A percentile compares a stretch with the other conserved stretches of the same genome.
Conservation (phyloP, 2,888 invertebrate species). For the Hecatera dysodea region DNA sequence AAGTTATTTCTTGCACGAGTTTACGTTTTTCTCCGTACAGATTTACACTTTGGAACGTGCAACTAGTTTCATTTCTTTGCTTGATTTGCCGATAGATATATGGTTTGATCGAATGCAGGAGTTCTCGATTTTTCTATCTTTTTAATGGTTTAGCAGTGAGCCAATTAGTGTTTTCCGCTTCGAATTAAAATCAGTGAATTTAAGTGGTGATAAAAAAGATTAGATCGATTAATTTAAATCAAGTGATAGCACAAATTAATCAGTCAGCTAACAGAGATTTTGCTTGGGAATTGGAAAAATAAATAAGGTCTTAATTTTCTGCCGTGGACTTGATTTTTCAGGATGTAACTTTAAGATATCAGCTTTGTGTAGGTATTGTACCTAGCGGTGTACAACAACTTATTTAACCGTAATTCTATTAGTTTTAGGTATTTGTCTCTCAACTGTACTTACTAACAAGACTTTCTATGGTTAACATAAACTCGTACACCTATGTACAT, state of each 20-base stretch:
- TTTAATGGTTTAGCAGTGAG: neutral
- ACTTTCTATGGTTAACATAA: neutral
- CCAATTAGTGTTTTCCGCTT: slow-evolving; percentile 15
- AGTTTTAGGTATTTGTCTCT: neutral
- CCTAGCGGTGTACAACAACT: neutral
- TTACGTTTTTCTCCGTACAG: no score
- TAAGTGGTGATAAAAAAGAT: slow-evolving; percentile 16
- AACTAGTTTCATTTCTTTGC: no score
- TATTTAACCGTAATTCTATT: neutral
- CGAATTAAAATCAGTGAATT: slow-evolving; percentile 41
- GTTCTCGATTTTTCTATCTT: slow-evolving; percentile 3
- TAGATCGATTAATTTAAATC: slow-evolving; percentile 4
- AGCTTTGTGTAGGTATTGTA: neutral
- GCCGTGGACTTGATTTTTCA: neutral
- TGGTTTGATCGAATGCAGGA: no score
- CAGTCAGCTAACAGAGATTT: neutral
- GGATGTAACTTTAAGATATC: neutral
- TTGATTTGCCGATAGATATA: no score
- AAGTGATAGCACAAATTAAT: neutral
- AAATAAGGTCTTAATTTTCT: neutral
- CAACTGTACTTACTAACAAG: no score
- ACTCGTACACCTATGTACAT: no score
- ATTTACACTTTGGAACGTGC: no score
- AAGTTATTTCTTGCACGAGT: neutral
- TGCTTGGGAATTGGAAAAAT: neutral